Base-by-base conservation (phyloP, 2,113 vertebrate genomes). In the Pyrgilauda ruficollis region DNA sequence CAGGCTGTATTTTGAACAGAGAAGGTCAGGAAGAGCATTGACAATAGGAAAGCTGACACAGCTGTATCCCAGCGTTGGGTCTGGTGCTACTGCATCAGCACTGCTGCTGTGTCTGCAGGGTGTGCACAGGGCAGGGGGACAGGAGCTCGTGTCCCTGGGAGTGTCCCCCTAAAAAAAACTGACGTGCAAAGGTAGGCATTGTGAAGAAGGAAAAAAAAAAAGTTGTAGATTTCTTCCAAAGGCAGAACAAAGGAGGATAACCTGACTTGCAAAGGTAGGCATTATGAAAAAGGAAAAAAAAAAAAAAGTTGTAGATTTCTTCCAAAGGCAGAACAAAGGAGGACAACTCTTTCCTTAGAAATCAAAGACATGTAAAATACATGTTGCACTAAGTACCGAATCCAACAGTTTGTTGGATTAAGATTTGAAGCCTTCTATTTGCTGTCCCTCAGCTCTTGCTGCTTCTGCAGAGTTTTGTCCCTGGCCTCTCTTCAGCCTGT, bases 11-110 rank as follows among this genome's bases (percentile, higher is more conserved):
- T 94, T 83, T 31, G 39, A 55, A 3, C 43, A 50, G 58, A n/a
- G 4, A 49, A 88, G 83, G 83, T 69, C 84, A 91, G 94, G 84
- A 58, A 15, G 8, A 64, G 49, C 2, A 0, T 44, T 79, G 15
- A 44, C 41, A 91, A 82, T 82, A 19, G 87, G 62, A 95, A 30
- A 85, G 96, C 95, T 96, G 94, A 95, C 89, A 23, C 67, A 93
- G 93, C 95, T 83, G 69, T 62, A 63, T 83, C 22, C 44, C 3
- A 0, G 20, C 1, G 35, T 19, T 87, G 2, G 28, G 30, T 16
- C 66, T 22, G 94, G 15, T 50, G 74, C 39, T 46, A 15, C 89
- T 82, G 94, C 89, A 82, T 81, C 77, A 85, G 93, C 78, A 7
- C 18, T 79, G 73, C 81, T 58, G 66, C 77, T 26, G 47, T 27